Evolutionary conservation across 2,113 vertebrate genomes (phyloP).

Genomic region (Zingel zingel): DNA sequence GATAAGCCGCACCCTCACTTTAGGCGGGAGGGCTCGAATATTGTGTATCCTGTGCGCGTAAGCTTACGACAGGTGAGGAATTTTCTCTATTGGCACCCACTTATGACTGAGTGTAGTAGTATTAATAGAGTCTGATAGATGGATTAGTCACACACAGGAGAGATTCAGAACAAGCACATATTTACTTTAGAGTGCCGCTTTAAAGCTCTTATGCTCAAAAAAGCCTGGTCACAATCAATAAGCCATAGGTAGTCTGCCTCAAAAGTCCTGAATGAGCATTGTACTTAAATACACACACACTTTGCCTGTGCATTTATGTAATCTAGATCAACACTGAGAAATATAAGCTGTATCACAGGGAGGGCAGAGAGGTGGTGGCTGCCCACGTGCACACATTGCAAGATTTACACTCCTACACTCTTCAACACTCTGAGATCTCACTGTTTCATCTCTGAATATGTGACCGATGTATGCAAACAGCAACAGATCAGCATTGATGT

Average conservation of each 20-base stretch:
- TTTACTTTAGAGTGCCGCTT: constrained; percentile 32
- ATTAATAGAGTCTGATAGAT: constrained; percentile 59
- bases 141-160: constrained; percentile 51
- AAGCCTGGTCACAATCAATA: constrained; percentile 42
- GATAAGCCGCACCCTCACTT: constrained; percentile 97
- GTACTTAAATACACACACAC: constrained; percentile 38
- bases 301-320: constrained; percentile 60
- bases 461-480: background rate
- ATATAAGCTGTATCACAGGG: constrained; percentile 46
- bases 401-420: constrained; percentile 65
- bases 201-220: constrained; percentile 1
- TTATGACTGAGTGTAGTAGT: constrained; percentile 11
- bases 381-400: constrained; percentile 57
- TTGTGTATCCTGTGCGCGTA: constrained; percentile 94
- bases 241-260: constrained; percentile 25
- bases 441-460: constrained; percentile 18
- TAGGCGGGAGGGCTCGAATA: constrained; percentile 96
- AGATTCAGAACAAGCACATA: constrained; percentile 25
- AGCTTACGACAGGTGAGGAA: constrained; percentile 93
- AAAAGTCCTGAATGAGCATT: constrained; percentile 49
- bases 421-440: constrained; percentile 13
- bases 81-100: constrained; percentile 34
- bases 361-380: constrained; percentile 42
- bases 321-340: constrained; percentile 49
- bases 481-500: background rate